A percentile compares a stretch with the other conserved stretches of the same genome.
Evolutionary conservation across 2,888 invertebrate species (phyloP).

Genomic region (Cheilosia vernalis): DNA sequence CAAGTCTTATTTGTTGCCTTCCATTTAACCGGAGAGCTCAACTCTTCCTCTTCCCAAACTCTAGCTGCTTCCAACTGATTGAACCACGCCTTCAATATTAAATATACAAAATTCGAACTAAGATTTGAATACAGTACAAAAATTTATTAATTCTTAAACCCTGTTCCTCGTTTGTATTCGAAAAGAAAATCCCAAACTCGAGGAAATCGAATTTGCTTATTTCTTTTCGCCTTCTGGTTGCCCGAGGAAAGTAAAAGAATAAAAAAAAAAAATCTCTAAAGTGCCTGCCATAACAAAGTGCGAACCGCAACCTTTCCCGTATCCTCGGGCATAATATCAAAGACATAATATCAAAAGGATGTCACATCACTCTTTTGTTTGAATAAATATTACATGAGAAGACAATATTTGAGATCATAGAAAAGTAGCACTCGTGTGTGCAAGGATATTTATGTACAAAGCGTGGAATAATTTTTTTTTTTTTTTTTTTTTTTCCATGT

Average conservation of each 20-base stretch:
- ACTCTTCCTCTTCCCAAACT: too few relatives aligned
- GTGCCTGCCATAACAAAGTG: not conserved
- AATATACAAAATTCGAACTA: too few relatives aligned
- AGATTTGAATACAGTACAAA: too few relatives aligned
- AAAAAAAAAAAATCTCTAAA: not conserved
- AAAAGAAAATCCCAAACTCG: too few relatives aligned
- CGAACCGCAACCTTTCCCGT: not conserved
- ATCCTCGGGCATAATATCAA: conserved; percentile 18
- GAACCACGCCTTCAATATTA: too few relatives aligned
- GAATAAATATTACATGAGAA: conserved; percentile 34
- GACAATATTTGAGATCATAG: conserved; percentile 36
- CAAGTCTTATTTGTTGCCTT: too few relatives aligned
- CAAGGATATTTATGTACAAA: conserved; percentile 9
- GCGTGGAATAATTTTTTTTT: not conserved
- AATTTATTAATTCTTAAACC: too few relatives aligned
- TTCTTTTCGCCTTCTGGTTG: not conserved
- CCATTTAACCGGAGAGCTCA: too few relatives aligned
- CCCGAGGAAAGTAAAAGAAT: not conserved
- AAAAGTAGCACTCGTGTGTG: conserved; percentile 40
- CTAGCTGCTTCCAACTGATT: too few relatives aligned
- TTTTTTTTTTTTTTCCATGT: too few relatives aligned
- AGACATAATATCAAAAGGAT: not conserved
- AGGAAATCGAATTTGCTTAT: too few relatives aligned
- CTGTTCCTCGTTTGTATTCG: too few relatives aligned
- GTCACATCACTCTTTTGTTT: not conserved